phyloP scores from a whole-genome alignment of 2,113 vertebrate genomes.

The Rutilus rutilus region DNA sequence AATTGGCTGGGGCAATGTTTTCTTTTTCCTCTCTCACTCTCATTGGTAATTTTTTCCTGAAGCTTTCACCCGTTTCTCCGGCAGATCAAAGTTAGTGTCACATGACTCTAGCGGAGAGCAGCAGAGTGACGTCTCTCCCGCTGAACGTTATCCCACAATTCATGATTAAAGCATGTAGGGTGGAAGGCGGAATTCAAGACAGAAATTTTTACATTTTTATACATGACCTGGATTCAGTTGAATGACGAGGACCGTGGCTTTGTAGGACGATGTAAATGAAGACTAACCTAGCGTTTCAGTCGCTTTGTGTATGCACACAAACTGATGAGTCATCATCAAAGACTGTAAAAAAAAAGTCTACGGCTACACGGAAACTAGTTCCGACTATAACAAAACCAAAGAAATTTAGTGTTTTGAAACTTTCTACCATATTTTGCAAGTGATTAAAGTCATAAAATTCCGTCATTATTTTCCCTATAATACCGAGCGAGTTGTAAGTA shows the following conservation, averaged over 20 bases:
- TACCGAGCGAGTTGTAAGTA: neutral
- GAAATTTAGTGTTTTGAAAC: neutral
- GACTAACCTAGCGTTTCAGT: neutral
- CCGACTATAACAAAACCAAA: neutral
- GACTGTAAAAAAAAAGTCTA: neutral
- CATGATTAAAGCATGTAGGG: slow-evolving; percentile 70
- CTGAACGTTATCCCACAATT: slow-evolving; percentile 71
- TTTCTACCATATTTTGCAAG: neutral
- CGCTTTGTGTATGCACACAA: neutral
- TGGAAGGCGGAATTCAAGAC: slow-evolving; percentile 67
- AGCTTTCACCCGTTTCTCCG: slow-evolving; percentile 70
- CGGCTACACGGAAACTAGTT: neutral
- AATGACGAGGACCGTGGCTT: neutral
- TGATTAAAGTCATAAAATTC: neutral
- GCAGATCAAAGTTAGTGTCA: slow-evolving; percentile 79
- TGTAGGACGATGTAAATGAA: neutral
- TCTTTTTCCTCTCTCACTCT: slow-evolving; percentile 60
- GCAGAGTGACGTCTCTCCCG: slow-evolving; percentile 67
- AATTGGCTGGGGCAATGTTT: slow-evolving; percentile 69
- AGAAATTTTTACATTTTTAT: slow-evolving; percentile 42
- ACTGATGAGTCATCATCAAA: slow-evolving; percentile 8
- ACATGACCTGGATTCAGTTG: slow-evolving; percentile 50
- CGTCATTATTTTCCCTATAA: neutral
- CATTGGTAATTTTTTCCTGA: slow-evolving; percentile 78
- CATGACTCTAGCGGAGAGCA: slow-evolving; percentile 69